Percentiles rank a stretch among this genome's conserved stretches.
phyloP scores from a whole-genome alignment of 2,113 vertebrate genomes.

The Callochromis pleurospilus region DNA sequence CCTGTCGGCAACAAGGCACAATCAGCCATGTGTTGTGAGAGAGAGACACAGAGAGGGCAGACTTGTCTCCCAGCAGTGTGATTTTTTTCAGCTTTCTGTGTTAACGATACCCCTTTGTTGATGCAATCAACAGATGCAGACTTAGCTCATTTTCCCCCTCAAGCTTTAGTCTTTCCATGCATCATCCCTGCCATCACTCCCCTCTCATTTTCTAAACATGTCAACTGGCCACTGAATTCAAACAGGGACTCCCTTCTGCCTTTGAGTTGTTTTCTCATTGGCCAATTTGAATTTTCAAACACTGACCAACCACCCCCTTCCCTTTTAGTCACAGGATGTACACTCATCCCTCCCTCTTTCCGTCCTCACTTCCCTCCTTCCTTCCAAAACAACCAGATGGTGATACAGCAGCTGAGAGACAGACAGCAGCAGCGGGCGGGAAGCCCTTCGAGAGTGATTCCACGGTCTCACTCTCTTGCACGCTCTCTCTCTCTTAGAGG shows the following conservation, averaged over 20 bases:
- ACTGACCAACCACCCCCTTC: neutral
- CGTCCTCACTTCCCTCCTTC: constrained; percentile 1
- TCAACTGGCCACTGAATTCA: neutral
- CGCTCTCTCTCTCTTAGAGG: neutral
- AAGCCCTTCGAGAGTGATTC: constrained; percentile 53
- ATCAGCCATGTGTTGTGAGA: constrained; percentile 25
- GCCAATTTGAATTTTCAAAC: constrained; percentile 54
- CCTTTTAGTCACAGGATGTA: constrained; percentile 37
- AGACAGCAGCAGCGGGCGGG: constrained; percentile 55
- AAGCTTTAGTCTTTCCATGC: neutral
- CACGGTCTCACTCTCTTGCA: constrained; percentile 32
- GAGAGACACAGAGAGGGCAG: neutral
- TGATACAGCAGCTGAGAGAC: constrained; percentile 51
- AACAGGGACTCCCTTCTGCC: neutral
- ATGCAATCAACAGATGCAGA: constrained; percentile 3
- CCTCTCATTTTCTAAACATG: neutral
- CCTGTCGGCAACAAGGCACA: constrained; percentile 11
- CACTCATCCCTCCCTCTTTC: constrained; percentile 6
- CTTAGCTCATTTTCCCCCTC: neutral
- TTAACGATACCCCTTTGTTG: neutral
- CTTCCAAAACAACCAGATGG: constrained; percentile 53
- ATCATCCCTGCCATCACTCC: neutral
- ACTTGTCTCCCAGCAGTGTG: neutral
- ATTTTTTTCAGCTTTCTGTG: neutral
- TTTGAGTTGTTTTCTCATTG: constrained; percentile 17